Evolutionary conservation across 2,888 invertebrate species (phyloP).

Genomic region (Polydesmus complanatus): DNA sequence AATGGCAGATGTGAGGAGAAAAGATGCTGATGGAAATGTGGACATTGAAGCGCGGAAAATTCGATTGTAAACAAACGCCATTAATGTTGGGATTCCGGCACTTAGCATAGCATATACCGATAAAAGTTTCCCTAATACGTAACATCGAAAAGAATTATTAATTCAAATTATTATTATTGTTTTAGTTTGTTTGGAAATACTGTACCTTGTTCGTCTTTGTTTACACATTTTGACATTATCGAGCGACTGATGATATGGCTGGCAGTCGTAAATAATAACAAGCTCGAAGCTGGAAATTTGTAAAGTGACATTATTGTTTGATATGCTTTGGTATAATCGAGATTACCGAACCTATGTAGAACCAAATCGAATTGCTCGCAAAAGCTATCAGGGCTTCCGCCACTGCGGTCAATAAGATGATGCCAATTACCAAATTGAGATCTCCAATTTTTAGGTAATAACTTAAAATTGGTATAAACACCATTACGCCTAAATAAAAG

Average conservation of each 20-base stretch:
- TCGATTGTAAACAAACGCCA: neutral
- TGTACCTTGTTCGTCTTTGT: neutral
- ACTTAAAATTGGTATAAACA: neutral
- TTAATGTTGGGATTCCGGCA: neutral
- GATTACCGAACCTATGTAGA: neutral
- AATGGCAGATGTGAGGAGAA: neutral
- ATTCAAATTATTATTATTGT: no score
- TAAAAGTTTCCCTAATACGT: neutral
- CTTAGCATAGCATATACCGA: neutral
- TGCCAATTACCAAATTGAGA: neutral
- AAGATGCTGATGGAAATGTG: constrained; percentile 1
- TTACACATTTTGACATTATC: neutral
- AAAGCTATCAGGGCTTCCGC: neutral
- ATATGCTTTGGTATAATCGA: neutral
- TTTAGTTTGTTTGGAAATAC: no score
- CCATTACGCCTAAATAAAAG: neutral
- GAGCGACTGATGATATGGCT: neutral
- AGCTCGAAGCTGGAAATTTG: neutral
- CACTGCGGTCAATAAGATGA: neutral
- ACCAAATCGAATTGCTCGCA: neutral
- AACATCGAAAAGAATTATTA: no score
- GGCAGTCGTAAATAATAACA: neutral
- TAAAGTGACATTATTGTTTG: neutral
- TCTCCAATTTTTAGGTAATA: neutral
- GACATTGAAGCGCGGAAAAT: constrained; percentile 2